These are phyloP conservation scores for Prenolepis imparis DNA, from an alignment of 2,888 invertebrate genomes.

Conservation along the genomic window DNA sequence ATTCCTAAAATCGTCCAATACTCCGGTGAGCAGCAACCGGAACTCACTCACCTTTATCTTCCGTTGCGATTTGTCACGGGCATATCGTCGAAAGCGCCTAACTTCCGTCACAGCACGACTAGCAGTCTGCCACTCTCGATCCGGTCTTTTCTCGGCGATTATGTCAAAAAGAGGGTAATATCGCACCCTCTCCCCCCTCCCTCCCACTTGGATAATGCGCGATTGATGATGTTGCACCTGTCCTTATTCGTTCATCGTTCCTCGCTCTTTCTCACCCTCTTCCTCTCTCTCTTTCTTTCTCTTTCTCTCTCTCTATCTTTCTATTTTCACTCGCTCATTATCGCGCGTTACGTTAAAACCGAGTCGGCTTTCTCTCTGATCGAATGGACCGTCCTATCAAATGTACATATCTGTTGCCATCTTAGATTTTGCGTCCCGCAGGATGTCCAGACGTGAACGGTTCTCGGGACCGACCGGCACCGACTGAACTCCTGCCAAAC, in stretches of 20 bases:
- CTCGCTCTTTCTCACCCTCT: neutral
- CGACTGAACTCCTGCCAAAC: conserved; percentile 82
- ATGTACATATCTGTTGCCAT: conserved; percentile 79
- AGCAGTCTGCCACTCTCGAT: conserved; percentile 44
- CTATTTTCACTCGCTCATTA: conserved; percentile 63
- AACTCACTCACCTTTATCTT: conserved; percentile 70
- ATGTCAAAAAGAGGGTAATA: conserved; percentile 28
- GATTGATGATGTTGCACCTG: conserved; percentile 57
- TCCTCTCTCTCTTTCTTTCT: neutral
- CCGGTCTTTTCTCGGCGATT: conserved; percentile 47
- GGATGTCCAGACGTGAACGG: conserved; percentile 78
- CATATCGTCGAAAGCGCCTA: conserved; percentile 66
- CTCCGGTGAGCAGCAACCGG: neutral
- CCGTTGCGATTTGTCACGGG: conserved; percentile 68
- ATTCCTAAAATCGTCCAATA: neutral
- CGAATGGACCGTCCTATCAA: conserved; percentile 77
- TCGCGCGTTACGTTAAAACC: conserved; percentile 43
- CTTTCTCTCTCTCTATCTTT: neutral
- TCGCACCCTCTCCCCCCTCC: neutral
- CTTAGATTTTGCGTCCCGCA: conserved; percentile 68
- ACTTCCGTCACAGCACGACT: conserved; percentile 55
- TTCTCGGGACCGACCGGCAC: conserved; percentile 82
- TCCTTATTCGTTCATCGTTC: conserved; percentile 69
- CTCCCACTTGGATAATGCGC: conserved; percentile 22
- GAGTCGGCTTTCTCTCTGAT: conserved; percentile 39